These are phyloP conservation scores for Aldrovandia affinis DNA, from an alignment of 2,797 vertebrate species.

Conservation along the genomic window DNA sequence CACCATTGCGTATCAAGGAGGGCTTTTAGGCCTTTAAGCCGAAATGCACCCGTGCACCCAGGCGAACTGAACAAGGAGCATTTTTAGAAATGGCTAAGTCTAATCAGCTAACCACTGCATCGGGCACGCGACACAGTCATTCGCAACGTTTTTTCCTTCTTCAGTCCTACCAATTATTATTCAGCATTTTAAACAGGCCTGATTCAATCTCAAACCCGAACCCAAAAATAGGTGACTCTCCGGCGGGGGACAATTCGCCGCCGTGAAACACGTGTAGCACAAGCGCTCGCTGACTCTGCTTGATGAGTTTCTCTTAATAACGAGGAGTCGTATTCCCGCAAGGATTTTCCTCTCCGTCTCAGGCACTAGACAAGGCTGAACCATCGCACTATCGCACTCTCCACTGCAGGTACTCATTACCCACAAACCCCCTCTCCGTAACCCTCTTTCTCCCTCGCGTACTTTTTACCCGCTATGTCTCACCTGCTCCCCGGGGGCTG, in stretches of 20 bases:
- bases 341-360: neutral
- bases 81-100: neutral
- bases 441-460: neutral
- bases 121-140: neutral
- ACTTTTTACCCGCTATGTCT: neutral
- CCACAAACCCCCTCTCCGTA: neutral
- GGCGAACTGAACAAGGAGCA: neutral
- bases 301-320: neutral
- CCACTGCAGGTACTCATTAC: neutral
- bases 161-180: neutral
- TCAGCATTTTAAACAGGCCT: neutral
- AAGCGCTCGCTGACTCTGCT: neutral
- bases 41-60: neutral
- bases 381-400: neutral
- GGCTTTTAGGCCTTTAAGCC: slow-evolving; percentile 4
- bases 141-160: neutral
- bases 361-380: neutral
- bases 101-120: neutral
- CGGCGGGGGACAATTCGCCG: neutral
- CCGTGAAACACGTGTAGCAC: neutral
- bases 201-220: neutral
- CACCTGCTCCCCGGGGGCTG: slow-evolving; percentile 9
- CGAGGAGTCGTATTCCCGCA: neutral
- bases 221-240: neutral
- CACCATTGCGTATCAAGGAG: neutral